Conservation (phyloP, 2,888 invertebrate genomes). For the Hirudinaria manillensis region DNA sequence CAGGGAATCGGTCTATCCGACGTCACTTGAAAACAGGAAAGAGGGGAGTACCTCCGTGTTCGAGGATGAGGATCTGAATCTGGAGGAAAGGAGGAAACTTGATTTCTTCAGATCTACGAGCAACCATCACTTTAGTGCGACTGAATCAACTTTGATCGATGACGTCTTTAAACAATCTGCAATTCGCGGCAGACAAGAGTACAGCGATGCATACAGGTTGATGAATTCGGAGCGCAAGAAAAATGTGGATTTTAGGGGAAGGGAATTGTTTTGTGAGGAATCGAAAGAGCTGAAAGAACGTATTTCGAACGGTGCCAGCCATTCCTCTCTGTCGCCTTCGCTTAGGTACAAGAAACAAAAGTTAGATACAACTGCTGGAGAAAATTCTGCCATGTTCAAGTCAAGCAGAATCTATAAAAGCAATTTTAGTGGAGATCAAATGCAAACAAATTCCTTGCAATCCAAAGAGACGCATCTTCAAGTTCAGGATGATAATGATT, state of each 20-base stretch:
- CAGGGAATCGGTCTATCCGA: neutral
- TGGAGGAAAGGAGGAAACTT: neutral
- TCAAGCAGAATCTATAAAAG: neutral
- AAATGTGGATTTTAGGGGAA: neutral
- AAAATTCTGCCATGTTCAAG: neutral
- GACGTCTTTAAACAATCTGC: neutral
- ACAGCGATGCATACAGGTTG: neutral
- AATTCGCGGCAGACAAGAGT: neutral
- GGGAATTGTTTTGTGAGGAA: neutral
- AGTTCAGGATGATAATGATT: conserved; percentile 6
- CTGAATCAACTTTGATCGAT: neutral
- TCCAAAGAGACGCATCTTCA: neutral
- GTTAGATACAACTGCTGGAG: neutral
- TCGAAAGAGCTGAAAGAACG: conserved; percentile 4
- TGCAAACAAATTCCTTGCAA: neutral
- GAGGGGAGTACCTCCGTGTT: neutral
- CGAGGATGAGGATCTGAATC: neutral
- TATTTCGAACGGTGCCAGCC: neutral
- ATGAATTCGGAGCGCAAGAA: neutral
- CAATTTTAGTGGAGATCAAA: neutral
- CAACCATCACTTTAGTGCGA: neutral
- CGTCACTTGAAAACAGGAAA: neutral
- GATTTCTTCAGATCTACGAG: neutral
- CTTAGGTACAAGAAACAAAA: conserved; percentile 1
- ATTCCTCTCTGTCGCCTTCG: neutral